Percentiles rank a stretch among this genome's conserved stretches.
Evolutionary conservation across 1,140 invertebrate species (phyloP).

Genomic region (Achroia grisella): DNA sequence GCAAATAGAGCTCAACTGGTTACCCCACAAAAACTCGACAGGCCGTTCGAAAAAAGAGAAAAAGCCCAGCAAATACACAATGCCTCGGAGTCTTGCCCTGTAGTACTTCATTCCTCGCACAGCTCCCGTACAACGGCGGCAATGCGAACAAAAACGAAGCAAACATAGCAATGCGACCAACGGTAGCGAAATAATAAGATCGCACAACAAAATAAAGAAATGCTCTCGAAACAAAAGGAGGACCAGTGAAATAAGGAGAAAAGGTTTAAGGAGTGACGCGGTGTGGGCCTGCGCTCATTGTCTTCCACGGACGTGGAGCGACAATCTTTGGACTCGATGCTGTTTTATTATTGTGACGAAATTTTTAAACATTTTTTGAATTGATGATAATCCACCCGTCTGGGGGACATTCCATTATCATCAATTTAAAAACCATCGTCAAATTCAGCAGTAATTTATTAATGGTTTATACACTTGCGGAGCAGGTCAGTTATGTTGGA

Average conservation of each 20-base stretch:
- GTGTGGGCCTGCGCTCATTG: constrained; percentile 62
- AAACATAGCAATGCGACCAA: constrained; percentile 45
- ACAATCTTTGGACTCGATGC: too few relatives aligned
- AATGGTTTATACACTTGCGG: too few relatives aligned
- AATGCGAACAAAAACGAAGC: constrained; percentile 62
- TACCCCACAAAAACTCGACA: constrained; percentile 39
- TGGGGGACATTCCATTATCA: too few relatives aligned
- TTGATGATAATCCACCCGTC: too few relatives aligned
- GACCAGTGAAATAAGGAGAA: constrained; percentile 68
- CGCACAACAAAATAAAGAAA: constrained; percentile 70
- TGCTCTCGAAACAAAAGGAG: constrained; percentile 65
- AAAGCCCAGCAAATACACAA: constrained; percentile 56
- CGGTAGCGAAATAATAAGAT: constrained; percentile 73
- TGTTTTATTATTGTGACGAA: too few relatives aligned
- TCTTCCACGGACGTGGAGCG: constrained; percentile 19
- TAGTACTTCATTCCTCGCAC: constrained; percentile 64
- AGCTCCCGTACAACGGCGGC: constrained; percentile 28
- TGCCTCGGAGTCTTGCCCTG: constrained; percentile 42
- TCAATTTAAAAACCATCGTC: too few relatives aligned
- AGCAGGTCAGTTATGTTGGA: too few relatives aligned
- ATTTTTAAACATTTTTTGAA: too few relatives aligned
- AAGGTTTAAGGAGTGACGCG: constrained; percentile 67
- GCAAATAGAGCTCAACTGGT: constrained; percentile 20
- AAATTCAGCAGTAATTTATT: too few relatives aligned
- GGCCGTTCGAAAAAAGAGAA: constrained; percentile 30